These are phyloP conservation scores for Patella pellucida DNA, from an alignment of 2,888 invertebrate species.

Conservation along the genomic window DNA sequence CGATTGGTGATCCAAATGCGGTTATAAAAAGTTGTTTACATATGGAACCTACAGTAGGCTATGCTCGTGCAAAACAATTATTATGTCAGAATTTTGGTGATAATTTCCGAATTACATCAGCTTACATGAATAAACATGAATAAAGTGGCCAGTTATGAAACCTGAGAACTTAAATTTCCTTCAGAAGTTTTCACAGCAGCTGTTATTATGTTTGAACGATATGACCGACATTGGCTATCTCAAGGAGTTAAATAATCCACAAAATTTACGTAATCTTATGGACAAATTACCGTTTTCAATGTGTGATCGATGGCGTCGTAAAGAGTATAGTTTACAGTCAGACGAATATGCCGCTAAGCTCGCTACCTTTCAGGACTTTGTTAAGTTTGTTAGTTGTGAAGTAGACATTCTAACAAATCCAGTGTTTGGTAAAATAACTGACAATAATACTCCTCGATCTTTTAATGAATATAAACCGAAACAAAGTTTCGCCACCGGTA, in stretches of 20 bases:
- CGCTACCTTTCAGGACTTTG: background rate
- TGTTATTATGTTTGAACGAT: background rate
- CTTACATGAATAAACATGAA: background rate
- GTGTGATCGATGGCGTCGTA: background rate
- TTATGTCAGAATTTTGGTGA: conserved; percentile 14
- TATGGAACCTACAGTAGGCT: conserved; percentile 11
- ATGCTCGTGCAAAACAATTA: background rate
- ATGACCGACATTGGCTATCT: background rate
- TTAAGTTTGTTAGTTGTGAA: background rate
- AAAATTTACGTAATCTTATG: background rate
- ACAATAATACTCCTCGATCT: background rate
- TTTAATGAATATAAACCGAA: too few species aligned
- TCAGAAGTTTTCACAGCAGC: conserved; percentile 1
- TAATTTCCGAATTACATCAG: conserved; percentile 7
- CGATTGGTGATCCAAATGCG: conserved; percentile 17
- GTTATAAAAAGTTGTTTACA: conserved; percentile 6
- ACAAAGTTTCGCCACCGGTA: too few species aligned
- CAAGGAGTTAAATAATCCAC: background rate
- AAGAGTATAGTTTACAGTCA: background rate
- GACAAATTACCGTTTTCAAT: background rate
- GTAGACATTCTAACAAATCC: conserved; percentile 1
- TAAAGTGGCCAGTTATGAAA: background rate
- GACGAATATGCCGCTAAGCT: too few species aligned
- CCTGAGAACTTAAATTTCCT: background rate
- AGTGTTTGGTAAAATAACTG: background rate